A percentile compares a stretch with the other conserved stretches of the same genome.
Evolutionary conservation across 2,797 vertebrate species (phyloP).

Genomic region (Scleropages formosus): DNA sequence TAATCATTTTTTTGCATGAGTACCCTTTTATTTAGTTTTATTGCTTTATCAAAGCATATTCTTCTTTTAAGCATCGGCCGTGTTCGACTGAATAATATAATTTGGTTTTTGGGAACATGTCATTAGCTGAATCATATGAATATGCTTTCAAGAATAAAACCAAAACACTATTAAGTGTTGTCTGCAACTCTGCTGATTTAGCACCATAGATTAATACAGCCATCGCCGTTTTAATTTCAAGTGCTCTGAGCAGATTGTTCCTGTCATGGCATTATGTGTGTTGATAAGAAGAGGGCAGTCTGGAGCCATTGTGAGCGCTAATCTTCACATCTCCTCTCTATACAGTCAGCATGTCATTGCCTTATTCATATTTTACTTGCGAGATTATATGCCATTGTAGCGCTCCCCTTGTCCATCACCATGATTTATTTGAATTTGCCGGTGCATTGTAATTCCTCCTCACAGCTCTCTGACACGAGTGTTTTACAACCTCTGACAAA

Average conservation of each 20-base stretch:
- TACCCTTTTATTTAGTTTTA: too few species aligned
- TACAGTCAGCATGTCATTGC: constrained; percentile 6
- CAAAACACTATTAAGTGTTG: neutral
- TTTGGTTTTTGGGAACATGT: too few species aligned
- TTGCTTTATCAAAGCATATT: too few species aligned
- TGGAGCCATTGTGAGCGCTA: constrained; percentile 13
- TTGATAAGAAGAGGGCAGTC: constrained; percentile 41
- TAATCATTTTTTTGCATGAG: too few species aligned
- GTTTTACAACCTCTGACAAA: constrained; percentile 5
- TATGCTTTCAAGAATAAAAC: neutral
- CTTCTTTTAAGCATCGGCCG: too few species aligned
- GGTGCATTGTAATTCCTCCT: neutral
- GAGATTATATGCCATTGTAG: neutral
- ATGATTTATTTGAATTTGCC: neutral
- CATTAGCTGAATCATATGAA: neutral
- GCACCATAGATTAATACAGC: constrained; percentile 35
- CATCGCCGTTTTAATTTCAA: constrained; percentile 42
- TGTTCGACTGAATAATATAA: too few species aligned
- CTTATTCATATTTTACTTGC: constrained; percentile 29
- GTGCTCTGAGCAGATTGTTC: constrained; percentile 50
- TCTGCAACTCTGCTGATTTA: neutral
- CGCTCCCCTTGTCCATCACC: neutral
- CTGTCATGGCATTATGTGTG: constrained; percentile 49
- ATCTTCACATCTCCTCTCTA: constrained; percentile 11
- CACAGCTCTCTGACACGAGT: neutral